Percentiles rank a stretch among this genome's conserved stretches.
Conservation (phyloP, 2,888 invertebrate species). For the Drosophila rellima region DNA sequence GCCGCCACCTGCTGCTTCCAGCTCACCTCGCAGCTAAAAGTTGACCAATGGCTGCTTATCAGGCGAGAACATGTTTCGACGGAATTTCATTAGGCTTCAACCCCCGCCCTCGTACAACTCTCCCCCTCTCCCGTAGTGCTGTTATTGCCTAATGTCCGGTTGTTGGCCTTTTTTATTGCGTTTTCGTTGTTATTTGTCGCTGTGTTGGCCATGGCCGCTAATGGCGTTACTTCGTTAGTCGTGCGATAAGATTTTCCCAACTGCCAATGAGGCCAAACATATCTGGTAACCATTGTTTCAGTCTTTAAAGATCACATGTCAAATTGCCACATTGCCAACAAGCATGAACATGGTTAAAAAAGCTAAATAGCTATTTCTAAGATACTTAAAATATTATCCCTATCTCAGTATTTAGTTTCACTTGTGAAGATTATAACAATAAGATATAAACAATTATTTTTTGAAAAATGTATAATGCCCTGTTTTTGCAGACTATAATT, state of each 20-base stretch:
- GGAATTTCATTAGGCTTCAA: conserved; percentile 72
- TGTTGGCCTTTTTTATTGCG: conserved; percentile 66
- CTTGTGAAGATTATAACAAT: no score
- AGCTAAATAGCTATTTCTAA: not conserved
- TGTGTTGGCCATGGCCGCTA: conserved; percentile 51
- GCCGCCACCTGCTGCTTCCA: conserved; percentile 15
- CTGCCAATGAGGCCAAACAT: conserved; percentile 9
- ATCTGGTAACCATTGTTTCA: conserved; percentile 20
- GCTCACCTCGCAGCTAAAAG: conserved; percentile 25
- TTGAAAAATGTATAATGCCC: no score
- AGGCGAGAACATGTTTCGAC: conserved; percentile 82
- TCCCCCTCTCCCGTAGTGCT: not conserved
- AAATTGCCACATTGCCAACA: conserved; percentile 7
- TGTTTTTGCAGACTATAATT: no score
- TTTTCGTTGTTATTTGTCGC: conserved; percentile 52
- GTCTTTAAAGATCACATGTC: conserved; percentile 29
- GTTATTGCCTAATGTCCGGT: conserved; percentile 61
- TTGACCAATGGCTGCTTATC: conserved; percentile 82
- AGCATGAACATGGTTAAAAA: conserved; percentile 12
- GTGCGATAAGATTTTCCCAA: conserved; percentile 70
- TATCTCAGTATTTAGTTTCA: no score
- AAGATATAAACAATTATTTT: no score
- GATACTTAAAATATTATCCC: not conserved
- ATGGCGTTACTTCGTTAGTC: conserved; percentile 81
- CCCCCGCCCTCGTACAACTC: conserved; percentile 12